Evolutionary conservation across 2,113 vertebrate species (phyloP).

Genomic region (Pelvicachromis taeniatus): DNA sequence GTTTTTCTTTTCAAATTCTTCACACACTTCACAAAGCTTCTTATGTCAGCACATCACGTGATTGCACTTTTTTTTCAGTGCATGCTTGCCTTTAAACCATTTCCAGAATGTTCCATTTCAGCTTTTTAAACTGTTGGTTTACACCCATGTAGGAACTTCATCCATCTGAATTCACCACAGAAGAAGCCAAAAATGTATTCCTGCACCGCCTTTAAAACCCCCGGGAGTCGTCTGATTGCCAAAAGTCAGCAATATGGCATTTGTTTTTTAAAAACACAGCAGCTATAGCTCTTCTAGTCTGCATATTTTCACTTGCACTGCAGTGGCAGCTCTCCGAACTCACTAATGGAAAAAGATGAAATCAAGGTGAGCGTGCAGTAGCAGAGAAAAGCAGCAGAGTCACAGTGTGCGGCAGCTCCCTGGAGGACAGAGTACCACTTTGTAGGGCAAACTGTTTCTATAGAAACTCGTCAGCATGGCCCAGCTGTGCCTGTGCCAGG

Average conservation of each 20-base stretch:
- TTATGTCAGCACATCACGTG: not conserved
- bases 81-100: not conserved
- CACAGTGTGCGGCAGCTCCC: not conserved
- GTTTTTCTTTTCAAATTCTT: not conserved
- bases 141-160: not conserved
- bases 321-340: not conserved
- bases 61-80: not conserved
- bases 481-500: conserved; percentile 19
- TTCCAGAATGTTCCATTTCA: not conserved
- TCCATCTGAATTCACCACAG: not conserved
- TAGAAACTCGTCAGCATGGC: conserved; percentile 58
- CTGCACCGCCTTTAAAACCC: not conserved
- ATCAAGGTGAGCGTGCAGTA: conserved; percentile 6
- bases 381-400: not conserved
- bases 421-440: conserved; percentile 31
- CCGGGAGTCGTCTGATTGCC: not conserved
- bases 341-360: not conserved
- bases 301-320: not conserved
- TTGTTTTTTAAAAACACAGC: not conserved
- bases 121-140: not conserved
- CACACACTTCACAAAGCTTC: not conserved
- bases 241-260: not conserved
- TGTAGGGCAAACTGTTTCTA: conserved; percentile 44
- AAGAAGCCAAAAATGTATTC: not conserved
- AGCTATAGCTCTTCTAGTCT: not conserved